Evolutionary conservation across 2,797 vertebrate genomes (phyloP), one percentile per base, ranked within the genome.

Genomic region (Pteronotus mesoamericanus): DNA sequence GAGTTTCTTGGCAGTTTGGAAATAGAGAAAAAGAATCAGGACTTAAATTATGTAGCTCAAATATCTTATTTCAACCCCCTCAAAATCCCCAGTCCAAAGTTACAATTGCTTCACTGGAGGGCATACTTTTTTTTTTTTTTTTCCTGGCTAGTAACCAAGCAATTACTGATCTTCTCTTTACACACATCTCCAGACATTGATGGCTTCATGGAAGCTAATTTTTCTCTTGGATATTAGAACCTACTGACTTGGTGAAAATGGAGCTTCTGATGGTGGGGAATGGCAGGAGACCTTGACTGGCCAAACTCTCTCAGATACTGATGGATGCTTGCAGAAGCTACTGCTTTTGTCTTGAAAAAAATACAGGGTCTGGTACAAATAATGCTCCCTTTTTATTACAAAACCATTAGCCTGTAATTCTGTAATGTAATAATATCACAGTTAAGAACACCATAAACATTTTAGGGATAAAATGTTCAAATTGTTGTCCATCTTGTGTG

Each of bases 161-260:
- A 82, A 66, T 32, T 89, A 42, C 39, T 59, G 14, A 78, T 59
- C 39, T 89, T 69, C 34, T 66, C n/a, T 64, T 66, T 34, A 91
- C 69, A 95, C 91, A 57, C 1, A 42, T 21, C 46, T 94, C 19
- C 12, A 61, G 46, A 59, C 37, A 11, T 18, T 57, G n/a, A 21
- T 21, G 24, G 44, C 24, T 92, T 95, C 72, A n/a, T 75, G 78
- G 75, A 88, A 91, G 94, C 16, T 79, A 46, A 46, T 22, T 97
- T 91, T 75, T 64, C 16, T 90, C 53, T 61, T 87, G 55, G 29
- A 9, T 72, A 18, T 59, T 94, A 64, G 66, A 69, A 46, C 1
- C 42, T 91, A 26, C 42, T 8, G 39, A 44, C 69, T 2, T 89
- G 51, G 39, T 51, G 34, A 61, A n/a, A 12, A n/a, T 59, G 2